Base-by-base conservation (phyloP, 2,797 vertebrate genomes). In the Schizopygopsis pylzovi region DNA sequence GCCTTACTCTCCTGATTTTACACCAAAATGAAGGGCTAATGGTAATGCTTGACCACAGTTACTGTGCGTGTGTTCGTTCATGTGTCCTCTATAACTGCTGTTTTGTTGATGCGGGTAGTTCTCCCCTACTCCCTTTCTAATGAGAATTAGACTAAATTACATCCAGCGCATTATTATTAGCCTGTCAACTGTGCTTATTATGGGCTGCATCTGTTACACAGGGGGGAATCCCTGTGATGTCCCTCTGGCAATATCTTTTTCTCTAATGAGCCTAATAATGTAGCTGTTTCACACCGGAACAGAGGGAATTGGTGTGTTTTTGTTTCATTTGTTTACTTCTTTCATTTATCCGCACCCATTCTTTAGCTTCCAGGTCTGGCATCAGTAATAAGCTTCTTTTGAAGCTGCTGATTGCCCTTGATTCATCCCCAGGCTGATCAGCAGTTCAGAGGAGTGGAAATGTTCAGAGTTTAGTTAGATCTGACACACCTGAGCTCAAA, bases 381-480 rank as follows among this genome's bases (percentile, higher is more conserved):
- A 25, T 82, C 84, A 87, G 85, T 89, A 85, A 88, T 84, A 82
- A 89, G 82, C 90, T 89, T 76, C 88, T 88, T 80, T 71, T 80
- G 89, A 87, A 90, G 88, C 82, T 87, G 84, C 89, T 92, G 80
- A 93, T 93, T 92, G 90, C 89, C 86, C 86, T 83, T 81, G 65
- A 89, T 89, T 87, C 89, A 81, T 81, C 82, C 82, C 63, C 84
- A 79, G 81, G 83, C 83, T 88, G 85, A 85, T 86, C 89, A 91
- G 85, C 89, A 78, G 88, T 61, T 33, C 68, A 90, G 85, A 86
- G 86, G 82, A 90, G 88, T 90, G 91, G 88, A 92, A 92, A 92
- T 93, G 91, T 91, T 92, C 92, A 68, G 90, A 91, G 92, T 94
- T 92, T 91, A 91, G 93, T 91, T 89, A 52, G 85, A 85, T 84